These are phyloP conservation scores for Hemichromis elongatus DNA, from an alignment of 2,113 vertebrate species.

Conservation along the genomic window DNA sequence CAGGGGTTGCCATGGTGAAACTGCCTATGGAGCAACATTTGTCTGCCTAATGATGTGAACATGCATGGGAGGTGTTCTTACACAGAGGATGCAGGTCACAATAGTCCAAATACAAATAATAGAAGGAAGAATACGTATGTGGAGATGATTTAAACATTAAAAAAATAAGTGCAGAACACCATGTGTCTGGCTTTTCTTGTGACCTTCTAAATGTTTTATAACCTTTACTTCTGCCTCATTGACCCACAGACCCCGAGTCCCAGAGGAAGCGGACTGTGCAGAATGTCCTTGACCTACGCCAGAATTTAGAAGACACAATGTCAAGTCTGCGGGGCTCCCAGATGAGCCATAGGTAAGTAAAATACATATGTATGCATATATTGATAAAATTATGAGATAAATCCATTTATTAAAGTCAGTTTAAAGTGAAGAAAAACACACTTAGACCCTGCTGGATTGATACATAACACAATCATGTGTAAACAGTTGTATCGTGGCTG, in stretches of 20 bases:
- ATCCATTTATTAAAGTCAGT: background rate
- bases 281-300: conserved; percentile 95
- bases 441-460: background rate
- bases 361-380: background rate
- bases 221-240: conserved; percentile 15
- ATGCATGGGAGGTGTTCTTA: background rate
- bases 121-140: background rate
- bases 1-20: conserved; percentile 4
- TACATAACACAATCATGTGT: conserved; percentile 22
- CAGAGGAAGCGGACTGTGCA: conserved; percentile 96
- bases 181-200: background rate
- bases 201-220: conserved; percentile 22
- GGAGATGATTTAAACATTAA: background rate
- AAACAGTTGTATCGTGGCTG: conserved; percentile 22
- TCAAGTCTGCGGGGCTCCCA: conserved; percentile 92
- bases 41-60: conserved; percentile 41
- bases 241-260: conserved; percentile 86
- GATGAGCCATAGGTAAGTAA: conserved; percentile 86
- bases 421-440: background rate
- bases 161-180: background rate
- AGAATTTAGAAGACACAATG: conserved; percentile 98
- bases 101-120: background rate
- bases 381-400: background rate
- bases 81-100: conserved; percentile 9
- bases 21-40: conserved; percentile 3